Conservation (phyloP, 2,113 vertebrate species). For the Saimiri boliviensis region DNA sequence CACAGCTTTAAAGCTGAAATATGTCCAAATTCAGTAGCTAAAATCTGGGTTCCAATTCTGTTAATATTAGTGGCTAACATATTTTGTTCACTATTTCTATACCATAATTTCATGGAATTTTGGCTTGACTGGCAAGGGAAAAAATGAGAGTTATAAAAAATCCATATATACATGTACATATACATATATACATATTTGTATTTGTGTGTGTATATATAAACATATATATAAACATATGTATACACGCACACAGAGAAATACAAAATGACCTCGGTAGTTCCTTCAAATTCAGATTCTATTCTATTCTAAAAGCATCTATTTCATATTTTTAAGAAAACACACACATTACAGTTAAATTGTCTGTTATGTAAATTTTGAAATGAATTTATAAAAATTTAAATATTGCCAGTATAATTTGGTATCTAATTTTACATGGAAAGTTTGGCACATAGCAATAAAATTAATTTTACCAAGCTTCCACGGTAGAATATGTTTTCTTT, state of each 20-base stretch:
- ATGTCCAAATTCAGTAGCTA: neutral
- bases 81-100: neutral
- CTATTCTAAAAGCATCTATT: neutral
- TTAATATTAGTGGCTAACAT: neutral
- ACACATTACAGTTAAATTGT: neutral
- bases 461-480: slow-evolving; percentile 10
- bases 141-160: neutral
- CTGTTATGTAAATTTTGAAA: neutral
- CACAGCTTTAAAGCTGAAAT: neutral
- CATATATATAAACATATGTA: neutral
- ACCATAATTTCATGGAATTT: neutral
- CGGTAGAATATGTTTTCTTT: neutral
- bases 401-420: neutral
- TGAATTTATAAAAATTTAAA: neutral
- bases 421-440: neutral
- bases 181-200: too few relatives aligned
- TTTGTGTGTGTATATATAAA: too few relatives aligned
- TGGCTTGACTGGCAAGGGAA: neutral
- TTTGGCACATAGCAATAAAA: neutral
- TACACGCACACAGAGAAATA: neutral
- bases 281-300: neutral
- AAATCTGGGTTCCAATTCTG: neutral
- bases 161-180: neutral
- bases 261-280: neutral
- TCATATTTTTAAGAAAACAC: neutral